Conservation (phyloP, 2,888 invertebrate species). For the Dryadula phaetusa region DNA sequence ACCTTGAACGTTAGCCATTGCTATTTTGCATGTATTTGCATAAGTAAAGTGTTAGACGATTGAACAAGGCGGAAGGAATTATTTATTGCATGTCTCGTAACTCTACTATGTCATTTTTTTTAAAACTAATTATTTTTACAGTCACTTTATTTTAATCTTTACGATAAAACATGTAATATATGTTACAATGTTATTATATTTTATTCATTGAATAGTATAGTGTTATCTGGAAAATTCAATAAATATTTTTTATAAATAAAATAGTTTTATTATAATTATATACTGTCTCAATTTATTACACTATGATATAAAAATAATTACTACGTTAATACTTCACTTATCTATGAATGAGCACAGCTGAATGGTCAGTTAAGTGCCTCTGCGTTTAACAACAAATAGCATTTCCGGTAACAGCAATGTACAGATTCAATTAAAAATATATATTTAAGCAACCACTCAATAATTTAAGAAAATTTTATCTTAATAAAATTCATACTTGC, state of each 20-base stretch:
- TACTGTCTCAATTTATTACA: background rate
- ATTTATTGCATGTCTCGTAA: slow-evolving; percentile 37
- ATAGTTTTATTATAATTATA: background rate
- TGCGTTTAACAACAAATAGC: slow-evolving; percentile 13
- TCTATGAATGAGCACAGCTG: slow-evolving; percentile 8
- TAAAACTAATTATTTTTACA: slow-evolving; percentile 3
- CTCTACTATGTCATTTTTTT: slow-evolving; percentile 30
- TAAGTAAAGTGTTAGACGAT: slow-evolving; percentile 45
- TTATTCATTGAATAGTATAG: background rate
- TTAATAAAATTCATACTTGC: background rate
- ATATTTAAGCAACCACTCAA: background rate
- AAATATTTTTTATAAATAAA: background rate
- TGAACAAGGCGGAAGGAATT: slow-evolving; percentile 38
- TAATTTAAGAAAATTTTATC: background rate
- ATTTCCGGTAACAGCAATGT: slow-evolving; percentile 3
- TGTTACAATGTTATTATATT: background rate
- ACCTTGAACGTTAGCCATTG: slow-evolving; percentile 63
- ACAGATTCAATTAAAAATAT: slow-evolving; percentile 1
- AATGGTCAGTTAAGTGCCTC: slow-evolving; percentile 9
- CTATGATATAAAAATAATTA: background rate
- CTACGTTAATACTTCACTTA: slow-evolving; percentile 16
- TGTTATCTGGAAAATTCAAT: background rate
- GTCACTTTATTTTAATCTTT: slow-evolving; percentile 15
- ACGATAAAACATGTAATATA: background rate
- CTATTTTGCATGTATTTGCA: slow-evolving; percentile 49